Conservation (phyloP, 2,797 vertebrate genomes). For the Strix occidentalis region DNA sequence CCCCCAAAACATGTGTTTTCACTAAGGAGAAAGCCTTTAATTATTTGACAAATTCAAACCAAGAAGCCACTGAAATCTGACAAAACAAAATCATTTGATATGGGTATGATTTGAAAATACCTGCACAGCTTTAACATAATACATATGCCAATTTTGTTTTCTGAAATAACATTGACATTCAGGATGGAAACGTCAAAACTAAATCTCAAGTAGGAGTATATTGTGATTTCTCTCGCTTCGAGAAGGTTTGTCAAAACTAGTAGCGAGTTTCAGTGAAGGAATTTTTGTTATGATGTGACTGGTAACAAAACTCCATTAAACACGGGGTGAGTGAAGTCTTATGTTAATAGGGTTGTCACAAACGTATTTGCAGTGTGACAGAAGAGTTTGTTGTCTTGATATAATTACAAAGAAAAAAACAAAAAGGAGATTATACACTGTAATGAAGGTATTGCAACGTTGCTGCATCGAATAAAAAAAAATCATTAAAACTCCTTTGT, state of each 20-base stretch:
- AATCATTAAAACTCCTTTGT: neutral
- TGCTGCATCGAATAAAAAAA: neutral
- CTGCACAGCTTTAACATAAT: neutral
- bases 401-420: neutral
- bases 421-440: neutral
- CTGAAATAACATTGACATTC: neutral
- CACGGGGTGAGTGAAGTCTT: neutral
- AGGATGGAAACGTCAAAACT: neutral
- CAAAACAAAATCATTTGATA: neutral
- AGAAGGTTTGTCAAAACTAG: neutral
- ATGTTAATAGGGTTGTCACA: neutral
- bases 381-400: neutral
- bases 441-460: neutral
- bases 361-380: neutral
- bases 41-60: neutral
- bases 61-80: neutral
- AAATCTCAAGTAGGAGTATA: neutral
- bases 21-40: neutral
- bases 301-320: neutral
- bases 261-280: neutral
- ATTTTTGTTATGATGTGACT: neutral
- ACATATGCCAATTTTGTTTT: neutral
- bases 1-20: neutral
- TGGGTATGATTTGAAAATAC: neutral
- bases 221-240: neutral